Base-by-base conservation (phyloP, 2,888 invertebrate genomes). In the Drosophila maculinotata region DNA sequence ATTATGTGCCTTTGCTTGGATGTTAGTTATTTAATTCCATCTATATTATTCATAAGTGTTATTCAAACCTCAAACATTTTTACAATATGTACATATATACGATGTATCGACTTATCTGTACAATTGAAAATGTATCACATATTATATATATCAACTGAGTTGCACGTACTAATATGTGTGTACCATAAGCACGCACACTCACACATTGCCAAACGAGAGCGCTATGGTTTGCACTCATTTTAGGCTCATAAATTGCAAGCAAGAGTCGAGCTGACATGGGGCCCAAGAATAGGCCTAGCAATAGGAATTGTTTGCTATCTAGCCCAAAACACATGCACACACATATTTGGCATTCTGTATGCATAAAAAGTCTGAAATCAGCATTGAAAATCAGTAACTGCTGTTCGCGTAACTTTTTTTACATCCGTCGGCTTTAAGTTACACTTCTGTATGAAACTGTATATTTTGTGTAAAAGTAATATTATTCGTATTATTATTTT, bases 171-270 rank as follows among this genome's bases (percentile, higher is more conserved):
- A 26, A 35, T 33, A 20, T 64, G 15, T 57, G 9, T 31, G 30
- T 30, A 44, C 38, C 9, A 39, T 41, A 44, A 36, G 30, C 59
- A 67, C 33, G 12, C 49, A 64, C 59, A 60, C 33, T 38, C 28
- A 38, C 62, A 28, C 10, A 31, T 7, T 14, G 26, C 17, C 17
- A 36, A 17, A 31, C 45, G 26, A 51, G 42, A 56, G 41, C 60
- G 48, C 47, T 59, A 48, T 75, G 77, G 60, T 63, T 74, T 63
- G 68, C 72, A 64, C 79, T 85, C 71, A 79, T 76, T 85, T 73
- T 58, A 60, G 65, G 59, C 74, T 63, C 83, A 85, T 85, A 85
- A 81, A 85, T 82, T 79, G 84, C 68, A 36, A 53, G 33, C 80
- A 69, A 76, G 56, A 69, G 64, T 15, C 23, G 20, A 36, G 35